Base-by-base conservation (phyloP, 2,797 vertebrate species). In the Xenentodon cancila region DNA sequence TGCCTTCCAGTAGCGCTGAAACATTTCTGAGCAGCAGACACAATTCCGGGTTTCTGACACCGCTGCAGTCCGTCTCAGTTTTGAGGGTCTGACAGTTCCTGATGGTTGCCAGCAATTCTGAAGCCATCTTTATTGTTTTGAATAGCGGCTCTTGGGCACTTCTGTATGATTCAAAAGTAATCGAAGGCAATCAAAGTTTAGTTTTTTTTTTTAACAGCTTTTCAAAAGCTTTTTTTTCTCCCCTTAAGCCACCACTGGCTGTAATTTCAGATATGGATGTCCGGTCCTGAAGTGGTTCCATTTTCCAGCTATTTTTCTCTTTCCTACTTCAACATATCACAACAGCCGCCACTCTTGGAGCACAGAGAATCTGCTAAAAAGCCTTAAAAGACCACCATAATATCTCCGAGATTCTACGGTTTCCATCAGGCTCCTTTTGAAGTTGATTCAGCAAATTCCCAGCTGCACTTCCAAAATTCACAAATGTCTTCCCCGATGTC, bases 221-320 rank as follows among this genome's bases (percentile, higher is more conserved):
- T n/a, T n/a, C n/a, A n/a, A n/a, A n/a, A n/a, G 25, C 5, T 3
- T 42, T 46, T 43, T 19, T 58, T 48, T 53, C 32, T 42, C 22
- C n/a, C n/a, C n/a, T n/a, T n/a, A n/a, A 32, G 19, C 1, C 42
- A 46, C 40, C 46, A 45, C 46, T 30, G 40, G 11, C 48, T 51
- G 27, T 51, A 37, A 18, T 42, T 66, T 57, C 22, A 25, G 50
- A 57, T 49, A 25, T 59, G 12, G 19, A 60, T 51, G n/a, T 63
- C 5, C 25, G 25, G 25, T 25, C 1, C 34, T 7, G 32, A 63
- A 50, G 20, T 22, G 55, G 9, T 32, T 57, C 5, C 3, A 30
- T 50, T 42, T 40, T 52, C 2, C 22, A 46, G 12, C 6, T 19
- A 9, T 45, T 62, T 53, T 30, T 4, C 19, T 15, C 25, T 25